Conservation (phyloP, 2,888 invertebrate species). For the Ditula angustiorana region DNA sequence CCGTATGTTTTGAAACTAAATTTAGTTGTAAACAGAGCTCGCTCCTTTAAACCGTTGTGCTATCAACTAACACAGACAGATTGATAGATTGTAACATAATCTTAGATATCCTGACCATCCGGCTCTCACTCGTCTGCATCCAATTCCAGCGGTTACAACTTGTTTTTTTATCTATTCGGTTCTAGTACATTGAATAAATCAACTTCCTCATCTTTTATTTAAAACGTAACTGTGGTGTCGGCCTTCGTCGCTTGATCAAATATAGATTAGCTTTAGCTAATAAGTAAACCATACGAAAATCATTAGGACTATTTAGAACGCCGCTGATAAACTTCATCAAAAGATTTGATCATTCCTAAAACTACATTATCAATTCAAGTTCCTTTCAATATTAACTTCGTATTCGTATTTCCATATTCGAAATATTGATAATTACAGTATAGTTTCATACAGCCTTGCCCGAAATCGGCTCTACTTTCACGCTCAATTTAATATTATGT, state of each 20-base stretch:
- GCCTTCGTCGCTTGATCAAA: background rate
- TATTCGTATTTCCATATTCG: too few relatives aligned
- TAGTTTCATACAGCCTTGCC: background rate
- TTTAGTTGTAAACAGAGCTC: background rate
- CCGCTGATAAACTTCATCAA: too few relatives aligned
- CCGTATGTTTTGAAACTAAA: slow-evolving; percentile 21
- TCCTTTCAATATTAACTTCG: too few relatives aligned
- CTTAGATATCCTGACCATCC: slow-evolving; percentile 19
- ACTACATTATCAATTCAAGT: too few relatives aligned
- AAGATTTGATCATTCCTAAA: too few relatives aligned
- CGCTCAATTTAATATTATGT: background rate
- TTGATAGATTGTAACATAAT: slow-evolving; percentile 23
- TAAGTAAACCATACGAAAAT: background rate
- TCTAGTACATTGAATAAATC: background rate
- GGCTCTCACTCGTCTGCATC: background rate
- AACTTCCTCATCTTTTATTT: background rate
- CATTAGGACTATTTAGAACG: too few relatives aligned
- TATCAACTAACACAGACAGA: slow-evolving; percentile 28
- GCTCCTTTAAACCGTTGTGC: background rate
- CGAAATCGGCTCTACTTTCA: background rate
- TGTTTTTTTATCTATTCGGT: slow-evolving; percentile 2
- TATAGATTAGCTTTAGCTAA: background rate
- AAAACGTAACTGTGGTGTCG: background rate
- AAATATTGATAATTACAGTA: background rate
- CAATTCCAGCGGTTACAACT: slow-evolving; percentile 9